Base-by-base conservation (phyloP, 2,888 invertebrate species). In the Ernsta delagoae region DNA sequence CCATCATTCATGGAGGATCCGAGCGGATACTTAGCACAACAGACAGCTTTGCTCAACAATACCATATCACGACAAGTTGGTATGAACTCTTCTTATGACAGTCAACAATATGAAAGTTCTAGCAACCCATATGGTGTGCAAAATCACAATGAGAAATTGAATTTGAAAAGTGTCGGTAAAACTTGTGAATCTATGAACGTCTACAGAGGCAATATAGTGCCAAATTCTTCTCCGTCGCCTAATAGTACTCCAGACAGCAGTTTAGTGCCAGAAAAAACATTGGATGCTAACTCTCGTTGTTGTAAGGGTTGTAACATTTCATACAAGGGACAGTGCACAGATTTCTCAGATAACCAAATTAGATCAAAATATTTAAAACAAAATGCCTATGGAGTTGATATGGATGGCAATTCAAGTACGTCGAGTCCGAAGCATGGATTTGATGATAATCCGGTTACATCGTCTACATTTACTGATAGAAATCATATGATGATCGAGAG, bases 1-100 rank as follows among this genome's bases (percentile, higher is more conserved):
- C 97, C 97, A 1, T 98, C 98, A 43, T 98, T 98, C 83, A 96
- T 98, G 94, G 98, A 98, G 75, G 98, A 98, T 87, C 98, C 98
- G 0, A 97, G 96, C 79, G 98, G 98, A 3, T 98, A 98, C 88
- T 91, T 98, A 75, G 98, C 98, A 5, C 98, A 98, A 78, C 98
- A 98, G 86, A 98, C 98, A 0, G 97, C 97, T 41, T 87, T 98
- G 75, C 87, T 98, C 63, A 97, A 98, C 81, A 97, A 96, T 81
- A 97, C 96, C 8, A 97, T 97, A 87, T 96, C 96, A 70, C 93
- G 96, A 77, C 96, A 96, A 88, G 92, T 92, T n/a, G 91, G 90
- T 59, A 85, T 87, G 34, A 88, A 84, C 73, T 77, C 88, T 1
- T 79, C 84, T 0, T 92, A 86, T 70, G 92, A 92, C 41, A 74